phyloP scores from a whole-genome alignment of 2,113 vertebrate genomes.

The Oenanthe oenanthe region DNA sequence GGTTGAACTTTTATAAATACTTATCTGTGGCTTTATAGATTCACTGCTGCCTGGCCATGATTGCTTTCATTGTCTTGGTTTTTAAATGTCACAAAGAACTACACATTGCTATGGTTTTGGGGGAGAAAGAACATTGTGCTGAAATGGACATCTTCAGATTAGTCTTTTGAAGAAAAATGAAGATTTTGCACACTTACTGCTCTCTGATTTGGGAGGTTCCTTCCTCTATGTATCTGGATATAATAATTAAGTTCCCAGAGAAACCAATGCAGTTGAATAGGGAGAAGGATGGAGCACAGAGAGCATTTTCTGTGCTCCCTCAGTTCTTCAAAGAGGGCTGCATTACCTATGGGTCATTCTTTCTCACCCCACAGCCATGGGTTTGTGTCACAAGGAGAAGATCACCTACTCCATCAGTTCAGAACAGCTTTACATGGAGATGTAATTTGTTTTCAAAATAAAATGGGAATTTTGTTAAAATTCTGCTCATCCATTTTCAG shows the following conservation, averaged over 20 bases:
- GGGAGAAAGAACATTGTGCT: background rate
- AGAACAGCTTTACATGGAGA: background rate
- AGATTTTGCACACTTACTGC: background rate
- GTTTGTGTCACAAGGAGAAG: background rate
- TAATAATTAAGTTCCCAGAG: background rate
- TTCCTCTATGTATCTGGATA: background rate
- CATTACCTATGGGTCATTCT: constrained; percentile 2
- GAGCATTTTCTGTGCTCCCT: background rate
- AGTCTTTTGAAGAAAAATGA: background rate
- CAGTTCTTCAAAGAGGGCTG: background rate
- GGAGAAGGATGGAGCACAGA: background rate
- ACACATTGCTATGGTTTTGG: fast-evolving
- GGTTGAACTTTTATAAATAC: background rate
- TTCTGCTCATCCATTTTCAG: background rate
- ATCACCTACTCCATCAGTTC: background rate
- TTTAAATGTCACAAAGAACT: background rate
- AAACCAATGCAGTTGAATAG: background rate
- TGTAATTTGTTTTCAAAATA: background rate
- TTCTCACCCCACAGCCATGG: background rate
- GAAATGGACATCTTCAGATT: background rate
- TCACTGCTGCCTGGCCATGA: background rate
- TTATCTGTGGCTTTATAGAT: background rate
- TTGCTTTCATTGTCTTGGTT: background rate
- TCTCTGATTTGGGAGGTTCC: background rate
- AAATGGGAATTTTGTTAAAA: background rate